Evolutionary conservation across 2,888 invertebrate genomes (phyloP).

Genomic region (Lathronympha strigana): DNA sequence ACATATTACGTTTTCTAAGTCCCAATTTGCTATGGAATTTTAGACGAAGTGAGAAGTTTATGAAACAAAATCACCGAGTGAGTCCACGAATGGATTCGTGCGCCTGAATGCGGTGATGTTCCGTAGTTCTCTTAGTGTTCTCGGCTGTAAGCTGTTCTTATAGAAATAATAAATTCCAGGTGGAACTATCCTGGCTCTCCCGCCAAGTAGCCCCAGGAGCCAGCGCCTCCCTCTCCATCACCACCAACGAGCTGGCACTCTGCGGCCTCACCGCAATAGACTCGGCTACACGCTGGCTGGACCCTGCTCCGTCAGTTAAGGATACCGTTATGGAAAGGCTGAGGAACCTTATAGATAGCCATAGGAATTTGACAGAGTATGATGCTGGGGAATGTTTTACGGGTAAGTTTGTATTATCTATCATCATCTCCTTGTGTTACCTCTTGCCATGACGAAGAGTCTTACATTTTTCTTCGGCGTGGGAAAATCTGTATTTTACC

Average conservation of each 20-base stretch:
- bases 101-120: too few relatives aligned
- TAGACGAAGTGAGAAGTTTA: too few relatives aligned
- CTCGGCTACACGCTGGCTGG: constrained; percentile 59
- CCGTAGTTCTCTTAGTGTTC: too few relatives aligned
- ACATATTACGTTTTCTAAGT: too few relatives aligned
- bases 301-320: constrained; percentile 52
- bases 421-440: too few relatives aligned
- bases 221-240: constrained; percentile 57
- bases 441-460: too few relatives aligned
- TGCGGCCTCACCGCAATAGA: constrained; percentile 72
- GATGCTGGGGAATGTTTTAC: constrained; percentile 71
- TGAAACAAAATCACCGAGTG: too few relatives aligned
- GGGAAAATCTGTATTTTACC: too few relatives aligned
- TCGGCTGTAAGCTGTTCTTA: too few relatives aligned
- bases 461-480: too few relatives aligned
- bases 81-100: too few relatives aligned
- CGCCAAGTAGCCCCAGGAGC: constrained; percentile 67
- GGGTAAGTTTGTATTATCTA: constrained; percentile 61
- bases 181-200: constrained; percentile 64
- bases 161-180: constrained; percentile 52
- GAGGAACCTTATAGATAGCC: constrained; percentile 60
- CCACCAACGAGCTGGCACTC: constrained; percentile 68
- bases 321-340: constrained; percentile 58
- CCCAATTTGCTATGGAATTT: too few relatives aligned
- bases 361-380: constrained; percentile 70